These are phyloP conservation scores for Sminthurinus aureus DNA, from an alignment of 2,888 invertebrate species.

Conservation along the genomic window DNA sequence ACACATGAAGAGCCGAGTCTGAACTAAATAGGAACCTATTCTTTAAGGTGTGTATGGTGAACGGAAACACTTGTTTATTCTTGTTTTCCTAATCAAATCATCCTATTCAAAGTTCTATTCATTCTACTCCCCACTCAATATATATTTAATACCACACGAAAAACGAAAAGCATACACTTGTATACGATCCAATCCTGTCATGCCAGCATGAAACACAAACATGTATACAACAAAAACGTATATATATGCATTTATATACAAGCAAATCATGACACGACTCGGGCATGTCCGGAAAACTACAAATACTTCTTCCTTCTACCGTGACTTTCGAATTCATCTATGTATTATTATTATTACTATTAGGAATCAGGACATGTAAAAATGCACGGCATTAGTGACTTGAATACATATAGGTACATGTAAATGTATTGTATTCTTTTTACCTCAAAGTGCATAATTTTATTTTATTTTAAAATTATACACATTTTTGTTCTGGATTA, in stretches of 20 bases:
- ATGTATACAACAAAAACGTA: too few species aligned
- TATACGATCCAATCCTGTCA: constrained; percentile 36
- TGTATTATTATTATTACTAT: not conserved
- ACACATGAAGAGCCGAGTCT: constrained; percentile 13
- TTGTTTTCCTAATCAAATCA: constrained; percentile 46
- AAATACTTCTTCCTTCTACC: not conserved
- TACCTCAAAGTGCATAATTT: not conserved
- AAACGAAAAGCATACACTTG: constrained; percentile 34
- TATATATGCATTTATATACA: not conserved
- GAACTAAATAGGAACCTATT: constrained; percentile 32
- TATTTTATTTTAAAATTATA: not conserved
- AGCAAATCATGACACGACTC: constrained; percentile 30
- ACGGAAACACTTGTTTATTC: constrained; percentile 50
- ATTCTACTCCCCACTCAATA: constrained; percentile 36
- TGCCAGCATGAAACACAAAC: constrained; percentile 25
- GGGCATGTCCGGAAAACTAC: constrained; percentile 34
- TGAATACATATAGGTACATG: not conserved
- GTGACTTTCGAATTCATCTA: not conserved
- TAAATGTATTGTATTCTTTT: not conserved
- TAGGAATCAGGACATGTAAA: too few species aligned
- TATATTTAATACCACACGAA: constrained; percentile 39
- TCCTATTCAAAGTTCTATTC: constrained; percentile 42
- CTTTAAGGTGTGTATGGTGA: constrained; percentile 40
- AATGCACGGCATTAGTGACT: not conserved
- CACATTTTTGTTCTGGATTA: not conserved